A percentile compares a stretch with the other conserved stretches of the same genome.
These are phyloP conservation scores for Seira sanloemensis DNA, from an alignment of 2,888 invertebrate species.

Conservation along the genomic window DNA sequence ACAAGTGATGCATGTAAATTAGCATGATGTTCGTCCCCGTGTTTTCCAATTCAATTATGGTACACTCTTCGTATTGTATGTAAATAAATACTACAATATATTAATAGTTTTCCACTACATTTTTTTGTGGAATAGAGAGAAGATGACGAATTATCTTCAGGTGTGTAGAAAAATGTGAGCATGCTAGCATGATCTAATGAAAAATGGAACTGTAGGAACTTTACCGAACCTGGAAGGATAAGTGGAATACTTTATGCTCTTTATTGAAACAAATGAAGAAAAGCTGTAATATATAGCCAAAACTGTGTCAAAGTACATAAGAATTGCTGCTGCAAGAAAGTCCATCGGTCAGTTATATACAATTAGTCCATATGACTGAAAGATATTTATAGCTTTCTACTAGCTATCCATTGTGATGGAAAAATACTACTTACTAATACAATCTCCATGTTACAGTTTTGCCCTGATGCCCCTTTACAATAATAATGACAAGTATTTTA, in stretches of 20 bases:
- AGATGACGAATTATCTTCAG: neutral
- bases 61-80: neutral
- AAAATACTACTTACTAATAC: slow-evolving; percentile 22
- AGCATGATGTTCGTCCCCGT: slow-evolving; percentile 15
- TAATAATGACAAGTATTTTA: neutral
- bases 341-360: too few relatives aligned
- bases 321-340: too few relatives aligned
- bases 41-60: slow-evolving; percentile 16
- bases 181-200: neutral
- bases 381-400: neutral
- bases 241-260: neutral
- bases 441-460: neutral
- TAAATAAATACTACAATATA: neutral
- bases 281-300: neutral
- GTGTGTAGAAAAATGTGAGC: neutral
- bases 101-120: too few relatives aligned
- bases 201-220: neutral
- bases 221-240: neutral
- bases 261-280: neutral
- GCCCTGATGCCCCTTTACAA: neutral
- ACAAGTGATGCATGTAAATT: slow-evolving; percentile 34
- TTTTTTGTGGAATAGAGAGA: too few relatives aligned
- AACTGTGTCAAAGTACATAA: neutral
- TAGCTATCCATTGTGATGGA: slow-evolving; percentile 7
- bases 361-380: too few relatives aligned